Conservation (phyloP, 2,888 invertebrate species). For the Caenorhabditis panamensis region DNA sequence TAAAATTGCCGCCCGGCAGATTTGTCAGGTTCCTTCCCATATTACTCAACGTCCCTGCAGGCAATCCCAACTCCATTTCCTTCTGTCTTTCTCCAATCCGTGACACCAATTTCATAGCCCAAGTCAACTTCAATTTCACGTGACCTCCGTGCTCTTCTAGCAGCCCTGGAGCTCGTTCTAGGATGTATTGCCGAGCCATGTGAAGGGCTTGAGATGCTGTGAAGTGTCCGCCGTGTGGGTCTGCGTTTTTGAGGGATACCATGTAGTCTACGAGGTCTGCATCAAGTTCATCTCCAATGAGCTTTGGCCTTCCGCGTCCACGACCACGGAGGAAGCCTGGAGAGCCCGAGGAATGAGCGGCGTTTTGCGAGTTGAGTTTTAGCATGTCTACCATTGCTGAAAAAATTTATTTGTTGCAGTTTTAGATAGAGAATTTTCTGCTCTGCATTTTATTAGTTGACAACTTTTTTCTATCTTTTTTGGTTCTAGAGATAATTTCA, state of each 20-base stretch:
- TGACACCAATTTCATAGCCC: constrained; percentile 81
- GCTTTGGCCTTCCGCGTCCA: constrained; percentile 79
- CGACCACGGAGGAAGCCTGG: constrained; percentile 76
- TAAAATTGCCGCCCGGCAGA: constrained; percentile 67
- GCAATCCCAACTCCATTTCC: constrained; percentile 71
- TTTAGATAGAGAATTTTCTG: too few relatives aligned
- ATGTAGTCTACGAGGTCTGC: constrained; percentile 80
- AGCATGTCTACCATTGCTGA: constrained; percentile 68
- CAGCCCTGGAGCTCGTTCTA: constrained; percentile 80
- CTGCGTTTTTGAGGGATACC: constrained; percentile 73
- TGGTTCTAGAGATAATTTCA: too few relatives aligned
- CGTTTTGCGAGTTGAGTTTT: constrained; percentile 66
- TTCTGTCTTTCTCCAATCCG: constrained; percentile 74
- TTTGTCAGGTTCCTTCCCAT: constrained; percentile 68
- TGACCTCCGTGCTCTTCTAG: constrained; percentile 82
- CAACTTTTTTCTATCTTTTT: too few relatives aligned
- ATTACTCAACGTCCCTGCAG: constrained; percentile 70
- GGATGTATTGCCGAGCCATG: constrained; percentile 82
- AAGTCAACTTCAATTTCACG: constrained; percentile 82
- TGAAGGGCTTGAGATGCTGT: constrained; percentile 81
- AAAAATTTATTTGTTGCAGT: not conserved
- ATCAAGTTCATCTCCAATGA: constrained; percentile 81
- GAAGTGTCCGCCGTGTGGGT: constrained; percentile 70
- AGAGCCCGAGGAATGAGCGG: constrained; percentile 65
- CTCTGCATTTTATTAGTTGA: too few relatives aligned